Conservation (phyloP, 2,888 invertebrate species). For the Lasioglossum vierecki region DNA sequence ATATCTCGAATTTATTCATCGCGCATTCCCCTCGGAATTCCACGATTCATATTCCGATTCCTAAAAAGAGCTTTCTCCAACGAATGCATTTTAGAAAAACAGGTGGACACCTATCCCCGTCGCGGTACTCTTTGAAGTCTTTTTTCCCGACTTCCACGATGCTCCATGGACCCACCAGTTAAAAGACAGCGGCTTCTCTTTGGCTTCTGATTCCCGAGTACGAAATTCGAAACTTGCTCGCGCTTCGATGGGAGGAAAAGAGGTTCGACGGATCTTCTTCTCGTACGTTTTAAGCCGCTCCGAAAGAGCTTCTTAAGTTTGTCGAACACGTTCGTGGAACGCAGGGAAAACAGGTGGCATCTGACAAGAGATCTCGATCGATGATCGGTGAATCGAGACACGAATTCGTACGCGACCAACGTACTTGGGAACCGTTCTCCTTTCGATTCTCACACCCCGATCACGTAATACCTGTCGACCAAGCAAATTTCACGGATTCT, state of each 20-base stretch:
- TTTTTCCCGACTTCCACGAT: neutral
- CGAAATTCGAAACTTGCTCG: slow-evolving; percentile 23
- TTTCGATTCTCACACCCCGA: slow-evolving; percentile 31
- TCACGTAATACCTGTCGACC: slow-evolving; percentile 45
- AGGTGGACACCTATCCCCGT: neutral
- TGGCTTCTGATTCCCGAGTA: slow-evolving; percentile 9
- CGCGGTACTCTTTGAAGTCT: slow-evolving; percentile 17
- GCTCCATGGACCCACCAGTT: neutral
- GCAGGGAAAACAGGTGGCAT: slow-evolving; percentile 14
- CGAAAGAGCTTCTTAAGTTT: slow-evolving; percentile 8
- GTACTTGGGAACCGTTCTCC: slow-evolving; percentile 49
- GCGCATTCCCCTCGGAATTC: neutral
- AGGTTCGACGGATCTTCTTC: neutral
- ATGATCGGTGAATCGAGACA: slow-evolving; percentile 15
- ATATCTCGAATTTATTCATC: too few relatives aligned
- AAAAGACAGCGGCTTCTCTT: slow-evolving; percentile 13
- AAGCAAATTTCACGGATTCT: slow-evolving; percentile 38
- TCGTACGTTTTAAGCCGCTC: neutral
- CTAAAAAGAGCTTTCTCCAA: neutral
- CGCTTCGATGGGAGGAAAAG: neutral
- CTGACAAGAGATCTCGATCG: slow-evolving; percentile 42
- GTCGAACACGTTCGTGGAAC: slow-evolving; percentile 25
- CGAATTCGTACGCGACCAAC: slow-evolving; percentile 40
- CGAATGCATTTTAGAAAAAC: neutral
- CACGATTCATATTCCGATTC: neutral